A percentile compares a stretch with the other conserved stretches of the same genome.
Evolutionary conservation across 1,140 invertebrate genomes (phyloP).

Genomic region (Drosophila kepulauana): DNA sequence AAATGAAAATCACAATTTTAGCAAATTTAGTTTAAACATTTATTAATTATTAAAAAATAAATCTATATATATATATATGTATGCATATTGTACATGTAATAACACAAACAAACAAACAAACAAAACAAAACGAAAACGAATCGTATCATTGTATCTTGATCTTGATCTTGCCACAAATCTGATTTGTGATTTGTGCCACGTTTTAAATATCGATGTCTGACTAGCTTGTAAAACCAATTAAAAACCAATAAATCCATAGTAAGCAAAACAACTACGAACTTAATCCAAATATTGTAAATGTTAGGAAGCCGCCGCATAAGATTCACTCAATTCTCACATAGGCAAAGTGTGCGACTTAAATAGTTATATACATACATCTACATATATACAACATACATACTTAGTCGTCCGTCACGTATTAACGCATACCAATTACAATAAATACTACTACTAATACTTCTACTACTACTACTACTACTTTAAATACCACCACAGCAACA

Average conservation of each 20-base stretch:
- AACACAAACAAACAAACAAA: slow-evolving; percentile 42
- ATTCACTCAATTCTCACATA: slow-evolving; percentile 35
- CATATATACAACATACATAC: slow-evolving; percentile 20
- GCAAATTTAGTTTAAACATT: slow-evolving; percentile 82
- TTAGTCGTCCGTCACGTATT: slow-evolving; percentile 51
- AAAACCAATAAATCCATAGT: slow-evolving; percentile 61
- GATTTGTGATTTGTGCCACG: slow-evolving; percentile 82
- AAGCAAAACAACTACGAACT: slow-evolving; percentile 61
- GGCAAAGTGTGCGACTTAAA: slow-evolving; percentile 37
- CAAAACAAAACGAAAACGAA: slow-evolving; percentile 62
- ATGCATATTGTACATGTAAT: slow-evolving; percentile 35
- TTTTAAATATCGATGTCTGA: slow-evolving; percentile 84
- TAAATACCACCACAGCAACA: slow-evolving; percentile 27
- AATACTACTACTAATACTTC: slow-evolving; percentile 53
- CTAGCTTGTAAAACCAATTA: slow-evolving; percentile 70
- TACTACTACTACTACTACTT: slow-evolving; percentile 35
- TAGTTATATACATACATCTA: slow-evolving; percentile 21
- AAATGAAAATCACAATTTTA: slow-evolving; percentile 75
- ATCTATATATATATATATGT: slow-evolving; percentile 28
- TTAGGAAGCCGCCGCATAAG: slow-evolving; percentile 46
- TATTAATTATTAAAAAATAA: slow-evolving; percentile 66
- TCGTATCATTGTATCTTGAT: slow-evolving; percentile 82
- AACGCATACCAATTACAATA: slow-evolving; percentile 72
- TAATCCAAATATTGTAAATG: slow-evolving; percentile 67
- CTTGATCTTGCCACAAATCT: slow-evolving; percentile 82